Conservation (phyloP, 2,888 invertebrate species). For the Andrena dorsata region DNA sequence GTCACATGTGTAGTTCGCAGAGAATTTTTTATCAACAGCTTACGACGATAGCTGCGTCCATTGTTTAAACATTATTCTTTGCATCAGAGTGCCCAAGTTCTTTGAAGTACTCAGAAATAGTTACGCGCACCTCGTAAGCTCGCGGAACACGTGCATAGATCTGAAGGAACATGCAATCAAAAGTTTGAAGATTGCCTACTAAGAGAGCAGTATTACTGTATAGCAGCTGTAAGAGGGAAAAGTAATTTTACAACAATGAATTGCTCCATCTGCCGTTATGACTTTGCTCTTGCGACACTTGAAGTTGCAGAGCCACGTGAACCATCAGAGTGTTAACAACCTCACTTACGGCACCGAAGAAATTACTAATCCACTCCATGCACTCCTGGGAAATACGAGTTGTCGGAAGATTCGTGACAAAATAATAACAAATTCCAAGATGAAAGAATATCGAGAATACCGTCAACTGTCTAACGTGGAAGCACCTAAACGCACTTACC, state of each 20-base stretch:
- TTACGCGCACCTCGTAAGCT: not conserved
- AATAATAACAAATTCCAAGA: too few relatives aligned
- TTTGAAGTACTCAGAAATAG: not conserved
- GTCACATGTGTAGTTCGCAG: too few relatives aligned
- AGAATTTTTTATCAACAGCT: too few relatives aligned
- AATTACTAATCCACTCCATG: not conserved
- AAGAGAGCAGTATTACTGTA: not conserved
- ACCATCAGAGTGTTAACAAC: not conserved
- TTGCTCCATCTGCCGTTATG: conserved; percentile 17
- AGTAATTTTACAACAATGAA: conserved; percentile 12
- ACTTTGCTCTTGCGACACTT: not conserved
- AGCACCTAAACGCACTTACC: too few relatives aligned
- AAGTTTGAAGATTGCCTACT: conserved; percentile 11
- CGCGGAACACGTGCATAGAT: not conserved
- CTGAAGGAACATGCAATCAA: not conserved
- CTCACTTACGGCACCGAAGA: not conserved
- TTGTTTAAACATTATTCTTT: conserved; percentile 10
- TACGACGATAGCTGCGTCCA: not conserved
- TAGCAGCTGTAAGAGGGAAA: not conserved
- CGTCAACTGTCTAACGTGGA: too few relatives aligned
- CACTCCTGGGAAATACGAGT: not conserved
- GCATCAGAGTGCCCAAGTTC: not conserved
- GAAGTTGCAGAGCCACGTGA: not conserved
- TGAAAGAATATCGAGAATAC: too few relatives aligned
- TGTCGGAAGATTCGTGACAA: not conserved